Evolutionary conservation across 2,888 invertebrate species (phyloP), one percentile per base, ranked within the genome.

Genomic region (Himalopsyche tibetana): DNA sequence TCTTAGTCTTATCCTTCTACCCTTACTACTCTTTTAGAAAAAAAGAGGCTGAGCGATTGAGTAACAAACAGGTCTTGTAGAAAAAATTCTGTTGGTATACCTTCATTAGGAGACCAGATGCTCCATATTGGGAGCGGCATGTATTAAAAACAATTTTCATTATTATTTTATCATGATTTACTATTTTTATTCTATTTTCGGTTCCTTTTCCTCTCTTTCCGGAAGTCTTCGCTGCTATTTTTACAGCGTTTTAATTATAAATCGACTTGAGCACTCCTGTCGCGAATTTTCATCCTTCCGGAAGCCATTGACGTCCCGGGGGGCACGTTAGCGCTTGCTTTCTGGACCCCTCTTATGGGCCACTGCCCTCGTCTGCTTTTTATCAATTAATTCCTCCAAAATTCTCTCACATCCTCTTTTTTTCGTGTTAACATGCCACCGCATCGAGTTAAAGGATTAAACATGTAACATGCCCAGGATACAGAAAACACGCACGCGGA

Each of bases 351-450:
- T 74, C 36, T 38, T 38, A 36, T 36, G 38, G 38, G 74, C 74
- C 74, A 74, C 74, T 74, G 74, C 38, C 5, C 74, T 15, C 28
- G 15, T 40, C 51, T 36, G 45, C 28, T 36, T 42, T 80, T 80
- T 80, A 80, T 80, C 80, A 80, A 80, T 80, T 80, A 80, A 45
- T 80, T 42, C 42, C 80, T 42, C 45, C 74, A 45, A 80, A 80
- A 80, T 36, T 45, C 80, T 80, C 51, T 80, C 80, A 36, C 80
- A 80, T 80, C n/a, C 45, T 45, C 45, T 15, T 80, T 80, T 80
- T 74, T 51, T 51, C 80, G 42, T 80, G 80, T 80, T 80, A 45
- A 80, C 80, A 80, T 80, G 80, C 80, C 80, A 80, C 80, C 45
- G 45, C 80, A 51, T 80, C 28, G 45, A 45, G 80, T 80, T 45